Conservation (phyloP, 2,113 vertebrate species). For the Vanacampus margaritifer region DNA sequence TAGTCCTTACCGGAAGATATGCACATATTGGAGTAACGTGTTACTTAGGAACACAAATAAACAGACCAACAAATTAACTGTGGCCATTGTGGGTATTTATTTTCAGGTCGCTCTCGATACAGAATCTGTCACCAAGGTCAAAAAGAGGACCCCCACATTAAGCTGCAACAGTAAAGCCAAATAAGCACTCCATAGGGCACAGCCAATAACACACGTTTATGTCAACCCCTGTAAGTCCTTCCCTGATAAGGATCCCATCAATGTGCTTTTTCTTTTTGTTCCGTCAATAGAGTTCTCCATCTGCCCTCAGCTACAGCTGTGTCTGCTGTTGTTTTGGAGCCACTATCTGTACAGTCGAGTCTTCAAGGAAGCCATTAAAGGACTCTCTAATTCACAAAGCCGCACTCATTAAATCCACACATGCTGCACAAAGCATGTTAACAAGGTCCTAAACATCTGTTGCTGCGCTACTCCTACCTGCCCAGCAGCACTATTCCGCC, state of each 20-base stretch:
- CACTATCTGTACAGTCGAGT: conserved; percentile 14
- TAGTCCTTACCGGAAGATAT: too few species aligned
- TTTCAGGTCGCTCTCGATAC: conserved; percentile 12
- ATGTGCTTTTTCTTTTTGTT: conserved; percentile 49
- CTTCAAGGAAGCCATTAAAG: conserved; percentile 35
- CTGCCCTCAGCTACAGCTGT: conserved; percentile 36
- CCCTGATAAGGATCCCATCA: conserved; percentile 59
- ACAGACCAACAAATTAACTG: neutral
- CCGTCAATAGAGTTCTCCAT: conserved; percentile 43
- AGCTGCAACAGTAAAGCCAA: conserved; percentile 43
- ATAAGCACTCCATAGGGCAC: conserved; percentile 57
- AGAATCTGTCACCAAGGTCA: conserved; percentile 55
- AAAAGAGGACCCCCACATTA: conserved; percentile 54
- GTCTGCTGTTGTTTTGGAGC: conserved; percentile 21
- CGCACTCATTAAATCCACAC: conserved; percentile 21
- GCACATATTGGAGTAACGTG: too few species aligned
- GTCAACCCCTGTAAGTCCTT: conserved; percentile 47
- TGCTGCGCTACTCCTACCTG: conserved; percentile 26
- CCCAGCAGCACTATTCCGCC: conserved; percentile 20
- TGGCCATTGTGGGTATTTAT: neutral
- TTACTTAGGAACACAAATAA: too few species aligned
- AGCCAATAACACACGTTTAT: conserved; percentile 63
- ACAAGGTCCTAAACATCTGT: conserved; percentile 38
- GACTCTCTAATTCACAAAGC: conserved; percentile 18
- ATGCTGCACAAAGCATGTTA: conserved; percentile 35